Evolutionary conservation across 2,888 invertebrate species (phyloP), one percentile per base, ranked within the genome.

Genomic region (Macrophya annulata): DNA sequence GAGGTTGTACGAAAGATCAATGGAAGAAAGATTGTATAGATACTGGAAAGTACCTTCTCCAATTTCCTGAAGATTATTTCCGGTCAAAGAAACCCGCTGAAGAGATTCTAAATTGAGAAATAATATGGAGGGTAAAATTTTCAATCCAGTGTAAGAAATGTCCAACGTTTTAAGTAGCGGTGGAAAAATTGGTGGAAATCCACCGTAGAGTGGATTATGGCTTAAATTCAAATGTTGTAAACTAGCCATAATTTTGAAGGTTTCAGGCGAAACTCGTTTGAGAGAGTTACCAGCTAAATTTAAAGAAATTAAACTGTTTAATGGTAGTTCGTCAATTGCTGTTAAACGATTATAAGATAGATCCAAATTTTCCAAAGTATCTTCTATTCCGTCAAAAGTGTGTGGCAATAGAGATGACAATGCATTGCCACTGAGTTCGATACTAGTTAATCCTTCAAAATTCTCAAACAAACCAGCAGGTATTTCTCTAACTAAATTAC

Each of bases 401-500:
- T 97, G 96, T 0, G 96, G 96, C 86, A 96, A 96, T 82, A 98
- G 94, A 21, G 95, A 94, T 31, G 96, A 96, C 82, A 98, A 93
- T 85, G 97, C 95, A 91, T 98, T 98, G 43, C 98, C 97, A 40
- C 97, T 96, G 51, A 98, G 94, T 91, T 98, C 97, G 87, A 98
- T 94, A 88, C 95, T 95, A 86, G 95, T 94, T 77, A 98, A 94
- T 87, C 95, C 96, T 91, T 96, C 96, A 91, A 97, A 97, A 92
- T 96, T 96, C 90, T 96, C 96, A 91, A 98, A 98, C 0, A 97
- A 96, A 40, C 96, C 96, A 0, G 96, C 93, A 0, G 98, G 98
- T 85, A 98, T 94, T 94, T 98, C 98, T 81, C 98, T 95, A 59
- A 98, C 97, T 2, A 98, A 96, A 93, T 98, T 98, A 87, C 97